These are phyloP conservation scores for Euplagia quadripunctaria DNA, from an alignment of 2,888 invertebrate genomes.

Conservation along the genomic window DNA sequence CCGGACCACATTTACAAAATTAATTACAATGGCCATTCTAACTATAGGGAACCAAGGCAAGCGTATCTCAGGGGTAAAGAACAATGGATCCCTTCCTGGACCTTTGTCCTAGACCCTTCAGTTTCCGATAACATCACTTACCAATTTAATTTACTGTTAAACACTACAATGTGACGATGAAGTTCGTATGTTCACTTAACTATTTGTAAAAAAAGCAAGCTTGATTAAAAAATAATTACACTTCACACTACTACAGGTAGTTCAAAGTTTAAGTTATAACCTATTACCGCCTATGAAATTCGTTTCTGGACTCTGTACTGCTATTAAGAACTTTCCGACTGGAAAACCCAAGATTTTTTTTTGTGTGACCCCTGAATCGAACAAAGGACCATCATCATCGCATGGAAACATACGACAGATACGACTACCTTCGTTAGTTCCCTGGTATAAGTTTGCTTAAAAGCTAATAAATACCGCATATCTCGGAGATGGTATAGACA, in stretches of 20 bases:
- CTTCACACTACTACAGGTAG: too few relatives aligned
- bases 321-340: too few relatives aligned
- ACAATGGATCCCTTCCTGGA: conserved; percentile 58
- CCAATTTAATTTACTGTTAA: conserved; percentile 59
- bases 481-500: neutral
- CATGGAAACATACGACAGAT: too few relatives aligned
- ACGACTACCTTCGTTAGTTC: too few relatives aligned
- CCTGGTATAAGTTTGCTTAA: too few relatives aligned
- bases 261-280: too few relatives aligned
- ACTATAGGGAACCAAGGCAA: conserved; percentile 16
- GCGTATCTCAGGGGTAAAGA: conserved; percentile 49
- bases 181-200: conserved; percentile 13
- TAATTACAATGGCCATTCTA: conserved; percentile 39
- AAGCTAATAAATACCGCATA: too few relatives aligned
- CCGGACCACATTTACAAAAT: conserved; percentile 37
- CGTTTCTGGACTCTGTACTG: too few relatives aligned
- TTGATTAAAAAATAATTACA: neutral
- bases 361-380: too few relatives aligned
- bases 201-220: neutral
- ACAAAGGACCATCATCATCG: too few relatives aligned
- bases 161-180: conserved; percentile 35
- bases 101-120: conserved; percentile 57
- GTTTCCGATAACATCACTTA: conserved; percentile 58
- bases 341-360: too few relatives aligned
- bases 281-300: too few relatives aligned